Base-by-base conservation (phyloP, 2,888 invertebrate genomes). In the Tiliacea aurago region DNA sequence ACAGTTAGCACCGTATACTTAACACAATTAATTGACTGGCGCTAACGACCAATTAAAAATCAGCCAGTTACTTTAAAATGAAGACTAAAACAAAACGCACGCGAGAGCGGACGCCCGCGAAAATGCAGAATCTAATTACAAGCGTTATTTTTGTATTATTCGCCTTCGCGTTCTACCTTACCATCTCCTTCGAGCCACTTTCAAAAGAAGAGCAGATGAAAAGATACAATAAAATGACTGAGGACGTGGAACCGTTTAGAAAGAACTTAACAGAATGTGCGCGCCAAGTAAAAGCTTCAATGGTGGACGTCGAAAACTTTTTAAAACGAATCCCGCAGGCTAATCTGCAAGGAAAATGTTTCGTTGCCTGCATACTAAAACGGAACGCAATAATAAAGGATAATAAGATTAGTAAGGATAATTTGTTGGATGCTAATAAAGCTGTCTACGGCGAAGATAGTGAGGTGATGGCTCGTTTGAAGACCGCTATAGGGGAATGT, bases 321-420 rank as follows among this genome's bases (percentile, higher is more conserved):
- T 81, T 96, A 15, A 95, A 95, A 81, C 87, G 94, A 64, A 89
- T 95, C 53, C 96, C 96, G 0, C 95, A 95, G 63, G 84, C 90
- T 0, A 89, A 93, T 0, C 80, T 91, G 84, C 90, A 94, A 79
- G 96, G 96, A 0, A 95, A 96, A 89, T 96, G 96, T 65, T 95
- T 96, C 76, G 96, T 96, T 2, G 96, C 96, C 0, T 96, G 96
- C 73, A 95, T 96, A 49, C 77, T 96, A 2, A 95, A 94, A 80
- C 88, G 95, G 1, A 96, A 95, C 73, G 81, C 88, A 0, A 93
- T 96, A 5, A 95, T 96, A 78, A 90, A 86, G 20, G 91, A 93
- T 7, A 95, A 96, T 70, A 95, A 94, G 84, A 90, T 96, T 10
- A 88, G 89, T 45, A 85, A 83, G 18, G 84, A 90, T 0, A 90